Percentiles rank a stretch among this genome's conserved stretches.
These are phyloP conservation scores for Epirrhoe tristata DNA, from an alignment of 2,888 invertebrate species.

Conservation along the genomic window DNA sequence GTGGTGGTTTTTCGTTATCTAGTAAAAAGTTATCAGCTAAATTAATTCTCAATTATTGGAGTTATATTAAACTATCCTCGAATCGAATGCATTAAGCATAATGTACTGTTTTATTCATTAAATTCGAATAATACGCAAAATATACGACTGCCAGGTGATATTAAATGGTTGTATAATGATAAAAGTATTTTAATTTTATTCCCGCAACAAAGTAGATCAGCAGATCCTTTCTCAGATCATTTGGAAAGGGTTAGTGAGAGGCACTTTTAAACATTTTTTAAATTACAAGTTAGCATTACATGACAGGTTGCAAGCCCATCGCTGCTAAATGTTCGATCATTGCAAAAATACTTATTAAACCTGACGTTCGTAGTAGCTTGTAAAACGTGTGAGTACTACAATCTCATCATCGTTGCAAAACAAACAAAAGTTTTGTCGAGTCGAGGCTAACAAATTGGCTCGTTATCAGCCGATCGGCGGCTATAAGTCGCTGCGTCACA, in stretches of 20 bases:
- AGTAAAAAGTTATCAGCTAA: slow-evolving; percentile 22
- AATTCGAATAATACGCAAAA: neutral
- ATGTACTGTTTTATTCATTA: slow-evolving; percentile 2
- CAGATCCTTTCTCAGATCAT: no score
- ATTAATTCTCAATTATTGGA: slow-evolving; percentile 18
- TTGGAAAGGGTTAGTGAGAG: no score
- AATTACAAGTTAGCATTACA: no score
- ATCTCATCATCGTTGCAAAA: slow-evolving; percentile 56
- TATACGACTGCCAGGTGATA: slow-evolving; percentile 2
- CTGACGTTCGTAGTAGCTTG: slow-evolving; percentile 41
- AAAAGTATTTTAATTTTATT: neutral
- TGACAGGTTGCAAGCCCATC: no score
- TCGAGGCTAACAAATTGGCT: slow-evolving; percentile 75
- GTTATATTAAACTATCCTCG: slow-evolving; percentile 9
- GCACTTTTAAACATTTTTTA: no score
- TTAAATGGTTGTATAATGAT: neutral
- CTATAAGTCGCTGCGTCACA: slow-evolving; percentile 73
- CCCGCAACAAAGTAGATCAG: slow-evolving; percentile 20
- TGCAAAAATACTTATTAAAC: slow-evolving; percentile 10
- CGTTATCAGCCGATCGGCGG: slow-evolving; percentile 74
- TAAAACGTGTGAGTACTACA: slow-evolving; percentile 46
- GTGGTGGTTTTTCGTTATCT: slow-evolving; percentile 15
- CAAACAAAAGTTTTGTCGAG: slow-evolving; percentile 58
- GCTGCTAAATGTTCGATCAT: neutral
- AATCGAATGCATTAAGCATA: slow-evolving; percentile 17